Base-by-base conservation (phyloP, 2,797 vertebrate genomes). In the Ceryle rudis region DNA sequence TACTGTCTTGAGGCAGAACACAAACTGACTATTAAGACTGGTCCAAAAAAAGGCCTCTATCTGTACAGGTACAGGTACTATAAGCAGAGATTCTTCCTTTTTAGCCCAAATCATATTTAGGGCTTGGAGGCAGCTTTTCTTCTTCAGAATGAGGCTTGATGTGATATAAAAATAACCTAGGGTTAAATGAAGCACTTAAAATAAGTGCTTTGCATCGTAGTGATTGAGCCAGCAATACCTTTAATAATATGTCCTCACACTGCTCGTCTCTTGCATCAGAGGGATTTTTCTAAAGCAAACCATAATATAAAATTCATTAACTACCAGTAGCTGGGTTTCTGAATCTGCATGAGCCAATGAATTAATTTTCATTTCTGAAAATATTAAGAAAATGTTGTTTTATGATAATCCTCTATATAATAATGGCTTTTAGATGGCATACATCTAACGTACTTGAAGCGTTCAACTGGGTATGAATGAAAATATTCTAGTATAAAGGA, bases 241-340 rank as follows among this genome's bases (percentile, higher is more conserved):
- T 47, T 70, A 89, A 54, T 90, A 93, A 49, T 66, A 87, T 41
- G 13, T 28, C 26, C 33, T 89, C 35, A 67, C 0, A 0, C 51
- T 58, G 25, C 25, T 60, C 28, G 41, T 33, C 35, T 84, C n/a
- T 74, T 82, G 51, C 41, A 75, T 71, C 57, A 74, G 69, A 87
- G 54, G 42, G 54, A 86, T 93, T 92, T 92, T 94, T 85, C 44
- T 89, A 65, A 69, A 81, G 44, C 72, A 83, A 94, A 70, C 14
- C 21, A 18, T 58, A 87, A 80, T 74, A 61, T 71, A 83, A 77
- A 91, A 83, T 87, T 82, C 41, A 89, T 82, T 92, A 89, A n/a
- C 31, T 93, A 25, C 11, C 35, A 73, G 31, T 73, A 75, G 7
- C 60, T 6, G 2, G 33, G 9, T 8, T 60, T 89, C 67, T 89